Evolutionary conservation across 2,797 vertebrate species (phyloP).

Genomic region (Hoplostethus atlanticus): DNA sequence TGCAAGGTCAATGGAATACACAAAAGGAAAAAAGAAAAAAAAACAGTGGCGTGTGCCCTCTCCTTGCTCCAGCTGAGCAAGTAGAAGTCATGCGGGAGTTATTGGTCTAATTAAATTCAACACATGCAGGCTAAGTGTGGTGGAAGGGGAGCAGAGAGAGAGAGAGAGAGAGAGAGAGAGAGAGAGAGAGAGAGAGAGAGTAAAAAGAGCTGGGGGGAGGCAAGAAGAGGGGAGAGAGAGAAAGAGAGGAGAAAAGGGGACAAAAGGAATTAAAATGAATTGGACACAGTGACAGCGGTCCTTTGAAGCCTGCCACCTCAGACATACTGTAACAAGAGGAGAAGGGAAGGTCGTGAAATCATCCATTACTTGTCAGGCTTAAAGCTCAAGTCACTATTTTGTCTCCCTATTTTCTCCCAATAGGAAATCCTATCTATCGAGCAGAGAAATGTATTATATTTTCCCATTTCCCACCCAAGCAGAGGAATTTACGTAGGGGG

Average conservation of each 20-base stretch:
- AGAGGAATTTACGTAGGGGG: too few relatives aligned
- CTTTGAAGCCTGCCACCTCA: too few relatives aligned
- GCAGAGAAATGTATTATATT: too few relatives aligned
- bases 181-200: background rate
- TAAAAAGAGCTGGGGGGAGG: background rate
- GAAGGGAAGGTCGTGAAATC: too few relatives aligned
- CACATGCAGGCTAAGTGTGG: slow-evolving; percentile 64
- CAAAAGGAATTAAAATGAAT: background rate
- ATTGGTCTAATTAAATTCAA: slow-evolving; percentile 81
- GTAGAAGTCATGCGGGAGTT: slow-evolving; percentile 73
- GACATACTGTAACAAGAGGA: too few relatives aligned
- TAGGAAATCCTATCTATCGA: too few relatives aligned
- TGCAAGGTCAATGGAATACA: slow-evolving; percentile 70
- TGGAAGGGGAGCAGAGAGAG: slow-evolving; percentile 38
- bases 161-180: background rate
- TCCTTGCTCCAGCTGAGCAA: slow-evolving; percentile 74
- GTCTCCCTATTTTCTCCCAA: too few relatives aligned
- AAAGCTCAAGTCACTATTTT: too few relatives aligned
- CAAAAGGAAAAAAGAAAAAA: slow-evolving; percentile 22
- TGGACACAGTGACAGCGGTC: too few relatives aligned
- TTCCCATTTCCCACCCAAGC: too few relatives aligned
- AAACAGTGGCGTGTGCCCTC: slow-evolving; percentile 43
- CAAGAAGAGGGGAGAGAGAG: background rate
- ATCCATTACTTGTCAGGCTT: too few relatives aligned
- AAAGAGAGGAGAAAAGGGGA: background rate